Percentiles rank a stretch among this genome's conserved stretches.
Evolutionary conservation across 2,797 vertebrate genomes (phyloP).

Genomic region (Gobio occitaniae): DNA sequence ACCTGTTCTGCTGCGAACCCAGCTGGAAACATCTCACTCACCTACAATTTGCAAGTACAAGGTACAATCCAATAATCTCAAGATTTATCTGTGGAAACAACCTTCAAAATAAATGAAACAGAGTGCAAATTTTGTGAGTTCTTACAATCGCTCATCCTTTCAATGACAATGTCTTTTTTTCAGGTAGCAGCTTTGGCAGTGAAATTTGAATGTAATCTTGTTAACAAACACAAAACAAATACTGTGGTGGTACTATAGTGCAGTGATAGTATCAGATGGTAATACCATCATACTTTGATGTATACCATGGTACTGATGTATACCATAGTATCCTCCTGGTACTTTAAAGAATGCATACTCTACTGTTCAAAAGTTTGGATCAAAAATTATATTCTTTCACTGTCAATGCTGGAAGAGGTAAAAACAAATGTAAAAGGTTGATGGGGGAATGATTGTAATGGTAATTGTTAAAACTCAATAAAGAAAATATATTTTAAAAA

Average conservation of each 20-base stretch:
- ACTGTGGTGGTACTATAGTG: neutral
- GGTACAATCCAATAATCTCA: conserved; percentile 73
- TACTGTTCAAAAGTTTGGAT: too few species aligned
- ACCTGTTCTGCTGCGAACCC: conserved; percentile 86
- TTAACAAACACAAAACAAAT: neutral
- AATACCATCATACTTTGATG: neutral
- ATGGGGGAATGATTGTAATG: too few species aligned
- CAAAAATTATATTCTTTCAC: too few species aligned
- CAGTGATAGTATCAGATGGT: too few species aligned
- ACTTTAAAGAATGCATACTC: neutral
- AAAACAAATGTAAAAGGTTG: too few species aligned
- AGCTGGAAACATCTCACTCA: conserved; percentile 81
- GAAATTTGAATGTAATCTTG: neutral
- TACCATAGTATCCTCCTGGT: neutral
- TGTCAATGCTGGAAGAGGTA: too few species aligned
- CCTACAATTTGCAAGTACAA: conserved; percentile 86
- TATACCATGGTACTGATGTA: neutral
- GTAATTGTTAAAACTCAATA: too few species aligned
- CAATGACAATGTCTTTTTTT: neutral
- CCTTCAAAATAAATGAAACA: neutral
- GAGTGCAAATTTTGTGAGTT: neutral
- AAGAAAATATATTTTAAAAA: too few species aligned
- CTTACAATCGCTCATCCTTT: neutral
- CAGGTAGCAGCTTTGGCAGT: too few species aligned
- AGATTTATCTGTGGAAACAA: neutral